These are phyloP conservation scores for Saccopteryx bilineata DNA, from an alignment of 2,113 vertebrate species.

Conservation along the genomic window DNA sequence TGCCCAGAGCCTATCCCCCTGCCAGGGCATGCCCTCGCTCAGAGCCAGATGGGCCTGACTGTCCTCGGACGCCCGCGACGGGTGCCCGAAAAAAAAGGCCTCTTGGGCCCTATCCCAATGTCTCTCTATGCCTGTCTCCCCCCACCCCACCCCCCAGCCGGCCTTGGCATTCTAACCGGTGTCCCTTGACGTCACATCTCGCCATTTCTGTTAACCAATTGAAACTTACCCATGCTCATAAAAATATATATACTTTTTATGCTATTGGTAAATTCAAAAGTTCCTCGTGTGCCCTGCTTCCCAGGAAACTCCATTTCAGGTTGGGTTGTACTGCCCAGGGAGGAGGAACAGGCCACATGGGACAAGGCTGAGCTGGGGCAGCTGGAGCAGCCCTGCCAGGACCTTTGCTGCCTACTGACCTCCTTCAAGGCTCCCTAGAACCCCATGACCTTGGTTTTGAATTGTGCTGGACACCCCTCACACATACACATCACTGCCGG, in stretches of 20 bases:
- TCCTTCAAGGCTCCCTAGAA: neutral
- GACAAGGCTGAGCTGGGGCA: neutral
- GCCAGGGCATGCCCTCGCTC: neutral
- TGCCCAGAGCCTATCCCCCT: neutral
- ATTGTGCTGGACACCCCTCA: neutral
- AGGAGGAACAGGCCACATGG: neutral
- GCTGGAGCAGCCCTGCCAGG: neutral
- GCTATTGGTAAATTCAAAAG: constrained; percentile 90
- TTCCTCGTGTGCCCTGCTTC: constrained; percentile 77
- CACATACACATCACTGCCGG: neutral
- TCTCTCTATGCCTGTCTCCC: constrained; percentile 64
- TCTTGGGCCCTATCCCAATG: constrained; percentile 74
- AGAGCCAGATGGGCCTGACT: constrained; percentile 54
- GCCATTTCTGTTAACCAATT: constrained; percentile 95
- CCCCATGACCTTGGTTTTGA: constrained; percentile 11
- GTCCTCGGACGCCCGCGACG: neutral
- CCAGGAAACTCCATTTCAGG: constrained; percentile 75
- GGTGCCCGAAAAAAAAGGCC: constrained; percentile 83
- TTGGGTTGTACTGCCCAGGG: constrained; percentile 64
- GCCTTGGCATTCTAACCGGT: constrained; percentile 91
- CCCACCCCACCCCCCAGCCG: neutral
- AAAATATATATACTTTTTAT: constrained; percentile 89
- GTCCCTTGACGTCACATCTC: constrained; percentile 96
- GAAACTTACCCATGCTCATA: constrained; percentile 87
- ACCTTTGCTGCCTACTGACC: neutral